Evolutionary conservation across 2,797 vertebrate species (phyloP), one percentile per base, ranked within the genome.

Genomic region (Nannoperca obscura): DNA sequence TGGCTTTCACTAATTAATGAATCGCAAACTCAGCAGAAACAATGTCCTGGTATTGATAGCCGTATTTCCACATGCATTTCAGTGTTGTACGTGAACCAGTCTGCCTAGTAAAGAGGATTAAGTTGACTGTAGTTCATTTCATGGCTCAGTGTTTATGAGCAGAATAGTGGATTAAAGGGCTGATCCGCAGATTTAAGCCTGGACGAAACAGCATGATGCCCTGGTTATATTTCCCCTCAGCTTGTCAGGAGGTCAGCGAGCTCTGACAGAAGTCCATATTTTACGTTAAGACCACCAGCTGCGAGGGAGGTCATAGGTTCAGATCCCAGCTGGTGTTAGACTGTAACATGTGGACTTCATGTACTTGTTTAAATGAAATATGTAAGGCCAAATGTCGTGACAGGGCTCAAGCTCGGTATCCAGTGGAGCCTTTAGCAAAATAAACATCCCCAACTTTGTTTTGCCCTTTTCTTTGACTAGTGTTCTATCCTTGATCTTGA

Each of bases 1-100:
- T 84, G 65, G 86, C 85, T 88, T 85, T 53, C 62, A 47, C 82
- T 91, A 92, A 93, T 94, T 94, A 94, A 81, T 46, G 53, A 78
- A 87, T 76, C 10, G 86, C 87, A 47, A 53, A 52, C 78, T 93
- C 92, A 88, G 92, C 91, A 86, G 80, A 89, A 93, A 84, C 87
- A 81, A 78, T 77, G 80, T 53, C 32, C 67, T 30, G 1, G 67
- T 85, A 90, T 91, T 86, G 88, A 92, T 88, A 72, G 80, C 78
- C 66, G 47, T 78, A 81, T 89, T 88, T 90, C 65, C 77, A 38
- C 61, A 36, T 71, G 64, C 79, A 77, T 84, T 82, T 78, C 74
- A 42, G 71, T 53, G 66, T 68, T 22, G 62, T 71, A 60, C 70
- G 61, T 70, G 63, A 70, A 68, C 24, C 64, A 19, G 78, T 61